Evolutionary conservation across 1,140 invertebrate genomes (phyloP).

Genomic region (Drosophila punjabiensis): DNA sequence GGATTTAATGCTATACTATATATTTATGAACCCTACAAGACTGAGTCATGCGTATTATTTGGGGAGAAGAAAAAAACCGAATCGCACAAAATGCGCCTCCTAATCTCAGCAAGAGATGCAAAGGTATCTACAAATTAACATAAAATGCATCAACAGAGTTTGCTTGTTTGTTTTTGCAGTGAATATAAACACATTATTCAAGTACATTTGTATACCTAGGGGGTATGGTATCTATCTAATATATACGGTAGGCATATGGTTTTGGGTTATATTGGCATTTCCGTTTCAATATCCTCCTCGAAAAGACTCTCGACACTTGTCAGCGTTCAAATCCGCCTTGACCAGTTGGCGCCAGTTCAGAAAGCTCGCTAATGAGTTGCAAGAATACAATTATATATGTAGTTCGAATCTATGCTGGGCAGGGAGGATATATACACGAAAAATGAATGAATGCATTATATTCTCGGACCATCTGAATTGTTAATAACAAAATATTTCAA

Average conservation of each 20-base stretch:
- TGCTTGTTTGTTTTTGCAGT: slow-evolving; percentile 39
- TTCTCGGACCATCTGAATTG: slow-evolving; percentile 34
- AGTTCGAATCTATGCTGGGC: slow-evolving; percentile 30
- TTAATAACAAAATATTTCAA: slow-evolving; percentile 63
- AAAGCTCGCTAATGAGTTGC: slow-evolving; percentile 21
- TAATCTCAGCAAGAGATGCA: slow-evolving; percentile 47
- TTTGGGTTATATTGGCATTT: slow-evolving; percentile 64
- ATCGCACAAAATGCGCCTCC: slow-evolving; percentile 23
- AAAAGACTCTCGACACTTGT: slow-evolving; percentile 50
- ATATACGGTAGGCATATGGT: slow-evolving; percentile 35
- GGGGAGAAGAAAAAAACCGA: slow-evolving; percentile 9
- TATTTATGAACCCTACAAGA: slow-evolving; percentile 4
- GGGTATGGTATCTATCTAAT: slow-evolving; percentile 12
- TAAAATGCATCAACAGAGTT: slow-evolving; percentile 42
- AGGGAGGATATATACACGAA: slow-evolving; percentile 20
- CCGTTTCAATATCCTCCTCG: slow-evolving; percentile 48
- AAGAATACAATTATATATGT: slow-evolving; percentile 19
- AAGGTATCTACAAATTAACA: slow-evolving; percentile 44
- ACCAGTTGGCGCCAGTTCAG: slow-evolving; percentile 58
- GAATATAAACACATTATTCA: slow-evolving; percentile 56
- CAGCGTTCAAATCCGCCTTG: slow-evolving; percentile 42
- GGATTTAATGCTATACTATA: neutral
- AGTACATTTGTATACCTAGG: slow-evolving; percentile 30
- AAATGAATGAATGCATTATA: slow-evolving; percentile 47
- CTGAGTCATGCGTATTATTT: slow-evolving; percentile 26